Conservation (phyloP, 2,888 invertebrate genomes). For the Loripinus fragilis region DNA sequence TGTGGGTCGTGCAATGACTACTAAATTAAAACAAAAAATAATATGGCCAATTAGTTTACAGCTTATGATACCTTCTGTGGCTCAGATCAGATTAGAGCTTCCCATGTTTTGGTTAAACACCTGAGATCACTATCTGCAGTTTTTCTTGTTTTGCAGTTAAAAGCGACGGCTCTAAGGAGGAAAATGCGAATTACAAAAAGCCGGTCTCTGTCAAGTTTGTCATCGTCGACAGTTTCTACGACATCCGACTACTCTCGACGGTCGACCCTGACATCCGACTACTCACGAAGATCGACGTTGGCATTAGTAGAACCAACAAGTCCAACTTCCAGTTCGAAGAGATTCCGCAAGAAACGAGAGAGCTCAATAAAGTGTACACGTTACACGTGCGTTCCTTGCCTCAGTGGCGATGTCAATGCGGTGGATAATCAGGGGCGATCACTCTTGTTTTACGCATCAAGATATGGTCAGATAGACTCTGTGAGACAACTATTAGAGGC, state of each 20-base stretch:
- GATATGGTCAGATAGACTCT: conserved; percentile 61
- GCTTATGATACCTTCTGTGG: too few species aligned
- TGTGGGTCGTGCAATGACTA: too few species aligned
- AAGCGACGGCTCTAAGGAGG: too few species aligned
- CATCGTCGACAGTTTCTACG: neutral
- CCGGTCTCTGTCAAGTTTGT: neutral
- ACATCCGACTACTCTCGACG: neutral
- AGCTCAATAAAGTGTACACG: neutral
- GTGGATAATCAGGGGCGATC: conserved; percentile 55
- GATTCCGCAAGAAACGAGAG: neutral
- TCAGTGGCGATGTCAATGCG: conserved; percentile 53
- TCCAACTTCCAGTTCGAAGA: neutral
- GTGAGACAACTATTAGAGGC: conserved; percentile 53
- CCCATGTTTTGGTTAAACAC: too few species aligned
- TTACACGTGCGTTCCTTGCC: conserved; percentile 20
- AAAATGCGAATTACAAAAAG: conserved; percentile 10
- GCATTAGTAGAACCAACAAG: neutral
- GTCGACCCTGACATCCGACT: neutral
- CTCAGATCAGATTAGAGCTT: too few species aligned
- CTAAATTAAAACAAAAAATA: too few species aligned
- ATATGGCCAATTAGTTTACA: too few species aligned
- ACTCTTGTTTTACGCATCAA: conserved; percentile 61
- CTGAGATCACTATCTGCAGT: too few species aligned
- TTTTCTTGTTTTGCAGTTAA: too few species aligned
- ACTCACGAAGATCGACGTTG: neutral